These are phyloP conservation scores for Brachypalpus laphriformis DNA, from an alignment of 2,888 invertebrate genomes.

Conservation along the genomic window DNA sequence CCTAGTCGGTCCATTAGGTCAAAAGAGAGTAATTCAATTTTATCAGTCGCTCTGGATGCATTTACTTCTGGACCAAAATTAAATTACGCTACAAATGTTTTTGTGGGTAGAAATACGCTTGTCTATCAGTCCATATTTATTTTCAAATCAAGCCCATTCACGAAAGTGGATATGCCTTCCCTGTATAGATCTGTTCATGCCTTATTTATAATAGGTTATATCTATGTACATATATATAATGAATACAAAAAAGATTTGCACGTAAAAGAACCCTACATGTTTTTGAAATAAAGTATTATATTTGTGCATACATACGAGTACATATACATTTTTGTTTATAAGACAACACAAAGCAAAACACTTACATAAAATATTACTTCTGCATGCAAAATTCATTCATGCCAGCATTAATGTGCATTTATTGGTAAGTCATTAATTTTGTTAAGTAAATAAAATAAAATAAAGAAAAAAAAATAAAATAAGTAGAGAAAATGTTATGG, in stretches of 20 bases:
- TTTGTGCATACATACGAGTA: not conserved
- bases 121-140: too few relatives aligned
- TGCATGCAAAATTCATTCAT: constrained; percentile 69
- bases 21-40: too few relatives aligned
- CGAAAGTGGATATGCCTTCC: too few relatives aligned
- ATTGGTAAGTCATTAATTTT: constrained; percentile 29
- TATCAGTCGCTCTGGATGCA: too few relatives aligned
- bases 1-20: too few relatives aligned
- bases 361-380: constrained; percentile 69
- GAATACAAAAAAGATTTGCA: constrained; percentile 35
- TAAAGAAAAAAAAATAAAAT: not conserved
- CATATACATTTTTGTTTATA: not conserved
- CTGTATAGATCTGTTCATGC: too few relatives aligned
- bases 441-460: constrained; percentile 19
- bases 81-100: too few relatives aligned
- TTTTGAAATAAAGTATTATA: not conserved
- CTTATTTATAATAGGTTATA: too few relatives aligned
- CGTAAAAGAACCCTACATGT: not conserved
- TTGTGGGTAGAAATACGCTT: too few relatives aligned
- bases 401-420: constrained; percentile 58
- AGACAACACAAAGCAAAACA: constrained; percentile 61
- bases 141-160: too few relatives aligned
- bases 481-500: not conserved
- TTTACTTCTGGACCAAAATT: too few relatives aligned
- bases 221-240: too few relatives aligned